phyloP scores from a whole-genome alignment of 2,797 vertebrate species.

The Anableps anableps region DNA sequence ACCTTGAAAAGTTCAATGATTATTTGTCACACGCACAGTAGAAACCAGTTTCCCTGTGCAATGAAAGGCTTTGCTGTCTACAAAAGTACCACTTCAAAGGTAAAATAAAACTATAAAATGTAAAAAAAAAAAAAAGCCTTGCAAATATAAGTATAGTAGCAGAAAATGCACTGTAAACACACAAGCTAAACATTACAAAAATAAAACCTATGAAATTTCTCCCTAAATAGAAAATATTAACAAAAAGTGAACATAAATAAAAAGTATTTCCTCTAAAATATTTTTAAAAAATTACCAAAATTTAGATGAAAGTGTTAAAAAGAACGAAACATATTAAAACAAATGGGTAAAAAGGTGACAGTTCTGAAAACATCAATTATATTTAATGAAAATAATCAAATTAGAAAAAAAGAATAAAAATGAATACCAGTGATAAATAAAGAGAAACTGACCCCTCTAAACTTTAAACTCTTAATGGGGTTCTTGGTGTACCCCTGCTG shows the following conservation, averaged over 20 bases:
- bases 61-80: too few species aligned
- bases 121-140: too few species aligned
- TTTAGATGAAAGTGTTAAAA: background rate
- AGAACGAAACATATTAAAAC: background rate
- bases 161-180: background rate
- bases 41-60: too few species aligned
- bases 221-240: background rate
- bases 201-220: background rate
- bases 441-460: constrained; percentile 50
- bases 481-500: constrained; percentile 83
- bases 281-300: background rate
- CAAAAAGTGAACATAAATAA: background rate
- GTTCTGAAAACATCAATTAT: background rate
- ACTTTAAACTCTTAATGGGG: constrained; percentile 4
- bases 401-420: background rate
- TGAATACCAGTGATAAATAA: background rate
- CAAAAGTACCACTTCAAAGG: too few species aligned
- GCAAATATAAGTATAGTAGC: too few species aligned
- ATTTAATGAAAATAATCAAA: background rate
- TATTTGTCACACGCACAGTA: too few species aligned
- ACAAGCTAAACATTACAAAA: background rate
- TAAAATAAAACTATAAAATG: too few species aligned
- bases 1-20: background rate
- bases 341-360: background rate
- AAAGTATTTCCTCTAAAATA: background rate